Percentiles rank a stretch among this genome's conserved stretches.
These are phyloP conservation scores for Aurelia sp. DNA, from an alignment of 30 jellyfish, hydroid and myxozoan genomes.

Conservation along the genomic window DNA sequence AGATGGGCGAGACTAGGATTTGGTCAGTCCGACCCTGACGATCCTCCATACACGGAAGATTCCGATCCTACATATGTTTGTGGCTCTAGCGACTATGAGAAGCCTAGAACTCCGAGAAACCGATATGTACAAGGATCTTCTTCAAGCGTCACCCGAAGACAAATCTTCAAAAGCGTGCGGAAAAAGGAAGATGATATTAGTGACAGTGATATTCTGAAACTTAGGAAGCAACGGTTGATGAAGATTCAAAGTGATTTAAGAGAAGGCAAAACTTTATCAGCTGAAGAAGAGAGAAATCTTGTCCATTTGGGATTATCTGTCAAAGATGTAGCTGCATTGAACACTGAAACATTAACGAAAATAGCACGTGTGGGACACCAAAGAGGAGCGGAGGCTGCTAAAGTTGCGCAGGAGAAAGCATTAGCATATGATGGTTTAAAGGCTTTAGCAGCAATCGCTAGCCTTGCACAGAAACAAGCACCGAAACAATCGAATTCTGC, in stretches of 20 bases:
- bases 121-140: background rate
- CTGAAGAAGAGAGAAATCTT: constrained; percentile 51
- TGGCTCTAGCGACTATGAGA: background rate
- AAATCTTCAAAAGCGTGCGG: background rate
- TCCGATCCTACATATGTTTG: background rate
- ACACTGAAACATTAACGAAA: background rate
- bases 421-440: constrained; percentile 1
- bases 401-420: background rate
- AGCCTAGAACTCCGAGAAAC: background rate
- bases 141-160: background rate
- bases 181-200: constrained; percentile 16
- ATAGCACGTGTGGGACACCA: background rate
- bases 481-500: no score
- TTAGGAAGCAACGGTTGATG: constrained; percentile 35
- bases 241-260: constrained; percentile 30
- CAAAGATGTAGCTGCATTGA: constrained; percentile 21
- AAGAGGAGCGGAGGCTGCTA: background rate
- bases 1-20: constrained; percentile 16
- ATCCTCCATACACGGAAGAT: background rate
- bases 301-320: constrained; percentile 40
- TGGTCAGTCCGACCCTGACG: background rate
- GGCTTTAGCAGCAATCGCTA: constrained; percentile 25
- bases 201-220: constrained; percentile 36
- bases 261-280: constrained; percentile 44
- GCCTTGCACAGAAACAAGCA: constrained; percentile 12